These are phyloP conservation scores for Drosophila anomelani DNA, from an alignment of 2,888 invertebrate genomes.

Conservation along the genomic window DNA sequence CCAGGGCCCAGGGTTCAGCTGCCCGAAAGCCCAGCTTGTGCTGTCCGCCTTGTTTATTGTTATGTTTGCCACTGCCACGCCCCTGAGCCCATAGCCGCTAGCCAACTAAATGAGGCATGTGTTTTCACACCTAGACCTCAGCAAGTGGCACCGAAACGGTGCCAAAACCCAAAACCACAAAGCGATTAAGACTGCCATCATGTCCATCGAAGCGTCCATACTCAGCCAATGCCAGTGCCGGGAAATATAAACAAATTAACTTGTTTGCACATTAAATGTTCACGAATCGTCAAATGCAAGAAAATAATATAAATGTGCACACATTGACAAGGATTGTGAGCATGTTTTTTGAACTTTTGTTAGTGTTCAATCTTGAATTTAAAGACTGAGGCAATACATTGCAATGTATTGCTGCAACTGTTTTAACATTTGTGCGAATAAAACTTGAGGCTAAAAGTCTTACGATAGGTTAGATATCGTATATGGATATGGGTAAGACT, in stretches of 20 bases:
- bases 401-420: too few relatives aligned
- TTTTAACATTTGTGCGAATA: too few relatives aligned
- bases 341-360: too few relatives aligned
- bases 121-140: constrained; percentile 48
- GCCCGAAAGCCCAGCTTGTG: constrained; percentile 14
- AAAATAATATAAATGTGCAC: neutral
- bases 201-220: constrained; percentile 1
- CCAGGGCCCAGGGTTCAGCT: neutral
- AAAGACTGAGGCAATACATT: neutral
- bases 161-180: constrained; percentile 3
- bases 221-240: neutral
- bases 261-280: neutral
- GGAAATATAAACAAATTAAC: neutral
- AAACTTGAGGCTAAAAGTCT: too few relatives aligned
- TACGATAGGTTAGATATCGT: too few relatives aligned
- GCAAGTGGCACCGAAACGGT: constrained; percentile 3
- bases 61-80: constrained; percentile 19
- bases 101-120: constrained; percentile 34
- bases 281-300: neutral
- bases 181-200: neutral
- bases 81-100: neutral
- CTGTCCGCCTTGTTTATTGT: constrained; percentile 35
- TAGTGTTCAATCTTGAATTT: neutral
- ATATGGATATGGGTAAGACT: neutral
- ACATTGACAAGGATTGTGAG: neutral